These are phyloP conservation scores for Branchinecta lynchi DNA, from an alignment of 1,140 invertebrate species.

Conservation along the genomic window DNA sequence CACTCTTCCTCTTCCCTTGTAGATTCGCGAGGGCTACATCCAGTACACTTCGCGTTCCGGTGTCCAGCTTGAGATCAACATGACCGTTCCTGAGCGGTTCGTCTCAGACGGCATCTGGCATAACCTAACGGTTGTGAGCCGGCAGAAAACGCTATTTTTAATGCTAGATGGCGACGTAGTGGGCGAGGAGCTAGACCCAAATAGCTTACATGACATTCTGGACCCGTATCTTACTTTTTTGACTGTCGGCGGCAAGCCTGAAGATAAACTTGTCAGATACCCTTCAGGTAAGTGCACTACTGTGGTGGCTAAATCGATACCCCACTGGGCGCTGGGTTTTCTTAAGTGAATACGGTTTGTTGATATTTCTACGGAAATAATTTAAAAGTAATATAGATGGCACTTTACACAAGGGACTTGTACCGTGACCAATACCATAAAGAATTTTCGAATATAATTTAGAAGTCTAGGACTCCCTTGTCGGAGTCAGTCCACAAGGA, in stretches of 20 bases:
- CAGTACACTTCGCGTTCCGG: conserved; percentile 58
- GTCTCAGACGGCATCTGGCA: conserved; percentile 68
- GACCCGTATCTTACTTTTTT: conserved; percentile 70
- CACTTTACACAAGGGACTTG: too few relatives aligned
- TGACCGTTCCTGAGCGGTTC: conserved; percentile 42
- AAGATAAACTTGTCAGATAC: neutral
- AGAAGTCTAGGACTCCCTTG: too few relatives aligned
- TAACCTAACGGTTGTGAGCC: conserved; percentile 53
- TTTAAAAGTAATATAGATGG: too few relatives aligned
- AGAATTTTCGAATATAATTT: too few relatives aligned
- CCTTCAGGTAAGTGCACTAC: neutral
- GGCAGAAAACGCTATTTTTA: conserved; percentile 46
- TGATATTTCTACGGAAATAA: too few relatives aligned
- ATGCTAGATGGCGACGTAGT: conserved; percentile 49
- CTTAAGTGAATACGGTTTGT: too few relatives aligned
- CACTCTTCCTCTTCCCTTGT: conserved; percentile 23
- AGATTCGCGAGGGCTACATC: conserved; percentile 46
- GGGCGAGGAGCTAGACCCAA: conserved; percentile 65
- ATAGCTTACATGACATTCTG: conserved; percentile 72
- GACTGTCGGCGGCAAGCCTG: conserved; percentile 50
- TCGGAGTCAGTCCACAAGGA: too few relatives aligned
- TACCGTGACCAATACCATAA: too few relatives aligned
- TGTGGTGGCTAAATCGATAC: too few relatives aligned
- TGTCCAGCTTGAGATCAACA: conserved; percentile 49
- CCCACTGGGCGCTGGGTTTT: too few relatives aligned